Conservation (phyloP, 2,797 vertebrate genomes). For the Okamejei kenojei region DNA sequence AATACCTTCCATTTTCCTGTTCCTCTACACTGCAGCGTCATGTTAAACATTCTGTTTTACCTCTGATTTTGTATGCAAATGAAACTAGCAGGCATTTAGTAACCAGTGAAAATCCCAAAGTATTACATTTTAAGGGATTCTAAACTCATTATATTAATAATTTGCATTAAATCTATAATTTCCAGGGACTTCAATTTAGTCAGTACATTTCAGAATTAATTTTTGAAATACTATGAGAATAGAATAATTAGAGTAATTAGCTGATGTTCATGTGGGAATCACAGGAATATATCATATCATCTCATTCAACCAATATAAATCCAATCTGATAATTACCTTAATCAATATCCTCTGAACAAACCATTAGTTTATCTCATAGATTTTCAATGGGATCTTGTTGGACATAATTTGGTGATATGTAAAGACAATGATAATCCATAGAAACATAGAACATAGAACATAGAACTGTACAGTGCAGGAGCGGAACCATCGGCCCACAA, state of each 20-base stretch:
- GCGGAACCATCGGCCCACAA: too few species aligned
- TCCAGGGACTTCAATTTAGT: neutral
- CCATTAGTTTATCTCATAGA: neutral
- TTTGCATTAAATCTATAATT: constrained; percentile 28
- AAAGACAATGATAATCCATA: neutral
- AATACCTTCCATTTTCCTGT: neutral
- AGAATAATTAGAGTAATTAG: neutral
- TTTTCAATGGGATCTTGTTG: neutral
- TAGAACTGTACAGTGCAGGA: too few species aligned
- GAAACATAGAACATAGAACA: too few species aligned
- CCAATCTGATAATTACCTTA: neutral
- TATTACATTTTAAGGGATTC: constrained; percentile 25
- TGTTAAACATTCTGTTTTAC: constrained; percentile 20
- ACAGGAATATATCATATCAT: neutral
- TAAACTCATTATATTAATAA: constrained; percentile 7
- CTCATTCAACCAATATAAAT: neutral
- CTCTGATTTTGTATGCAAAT: constrained; percentile 1
- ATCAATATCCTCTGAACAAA: neutral
- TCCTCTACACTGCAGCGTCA: neutral
- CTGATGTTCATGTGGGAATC: neutral
- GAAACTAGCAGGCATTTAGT: neutral
- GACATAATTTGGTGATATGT: neutral
- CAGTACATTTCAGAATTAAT: constrained; percentile 22
- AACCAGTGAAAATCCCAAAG: constrained; percentile 24
- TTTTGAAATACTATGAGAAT: constrained; percentile 2